These are phyloP conservation scores for Cnemophilus loriae DNA, from an alignment of 2,113 vertebrate species.

Conservation along the genomic window DNA sequence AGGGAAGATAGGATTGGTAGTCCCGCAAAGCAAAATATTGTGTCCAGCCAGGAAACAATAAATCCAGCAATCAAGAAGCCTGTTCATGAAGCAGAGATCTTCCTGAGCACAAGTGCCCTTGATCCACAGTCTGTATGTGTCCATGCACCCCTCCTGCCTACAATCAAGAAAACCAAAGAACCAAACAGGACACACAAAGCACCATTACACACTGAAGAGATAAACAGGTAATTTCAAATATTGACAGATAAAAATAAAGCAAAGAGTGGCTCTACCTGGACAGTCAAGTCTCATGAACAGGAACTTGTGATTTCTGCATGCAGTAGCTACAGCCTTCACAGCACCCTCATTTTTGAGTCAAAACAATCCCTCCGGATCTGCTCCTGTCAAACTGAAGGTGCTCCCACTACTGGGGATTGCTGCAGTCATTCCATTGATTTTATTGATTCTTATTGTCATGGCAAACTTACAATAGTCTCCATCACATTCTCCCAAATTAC, in stretches of 20 bases:
- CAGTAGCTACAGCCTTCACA: not conserved
- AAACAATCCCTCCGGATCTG: not conserved
- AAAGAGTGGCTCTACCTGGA: not conserved
- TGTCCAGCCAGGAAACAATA: not conserved
- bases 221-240: not conserved
- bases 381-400: not conserved
- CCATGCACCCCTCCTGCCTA: not conserved
- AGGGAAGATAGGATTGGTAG: not conserved
- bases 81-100: not conserved
- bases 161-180: not conserved
- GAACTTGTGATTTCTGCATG: not conserved
- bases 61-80: not conserved
- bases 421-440: not conserved
- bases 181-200: not conserved
- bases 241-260: not conserved
- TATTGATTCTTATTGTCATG: not conserved
- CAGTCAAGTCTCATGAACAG: not conserved
- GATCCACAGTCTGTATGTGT: not conserved
- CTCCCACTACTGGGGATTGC: not conserved
- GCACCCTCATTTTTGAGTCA: not conserved
- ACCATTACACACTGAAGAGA: not conserved
- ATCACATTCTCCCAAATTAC: not conserved
- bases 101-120: not conserved
- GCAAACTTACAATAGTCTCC: not conserved
- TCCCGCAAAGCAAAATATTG: not conserved